A percentile compares a stretch with the other conserved stretches of the same genome.
These are phyloP conservation scores for Mellivora capensis DNA, from an alignment of 2,113 vertebrate genomes.

Conservation along the genomic window DNA sequence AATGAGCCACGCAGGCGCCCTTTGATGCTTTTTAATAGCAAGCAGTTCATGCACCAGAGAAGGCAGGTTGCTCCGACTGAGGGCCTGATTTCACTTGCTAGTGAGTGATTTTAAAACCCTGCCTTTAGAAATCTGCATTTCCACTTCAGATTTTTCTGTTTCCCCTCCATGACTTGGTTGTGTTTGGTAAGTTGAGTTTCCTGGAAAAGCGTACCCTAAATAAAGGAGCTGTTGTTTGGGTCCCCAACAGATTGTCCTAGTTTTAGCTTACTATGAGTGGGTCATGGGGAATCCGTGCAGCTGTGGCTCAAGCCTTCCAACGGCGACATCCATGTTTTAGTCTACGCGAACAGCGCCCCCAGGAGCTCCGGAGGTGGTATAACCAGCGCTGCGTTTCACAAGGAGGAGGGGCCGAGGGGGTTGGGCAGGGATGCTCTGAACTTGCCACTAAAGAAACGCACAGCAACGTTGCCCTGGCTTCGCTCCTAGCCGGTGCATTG, in stretches of 20 bases:
- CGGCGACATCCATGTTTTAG: too few relatives aligned
- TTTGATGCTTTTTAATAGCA: not conserved
- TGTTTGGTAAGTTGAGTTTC: not conserved
- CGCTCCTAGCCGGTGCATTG: not conserved
- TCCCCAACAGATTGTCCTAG: not conserved
- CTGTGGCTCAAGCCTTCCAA: not conserved
- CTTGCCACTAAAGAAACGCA: not conserved
- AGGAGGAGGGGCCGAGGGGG: not conserved
- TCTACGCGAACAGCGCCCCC: not conserved
- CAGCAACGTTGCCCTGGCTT: not conserved
- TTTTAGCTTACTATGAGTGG: not conserved
- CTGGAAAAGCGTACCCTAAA: not conserved
- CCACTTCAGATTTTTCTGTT: not conserved
- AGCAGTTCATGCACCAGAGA: not conserved
- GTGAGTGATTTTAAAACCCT: not conserved
- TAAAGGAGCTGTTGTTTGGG: not conserved
- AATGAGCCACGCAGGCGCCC: not conserved
- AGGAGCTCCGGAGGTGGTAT: not conserved
- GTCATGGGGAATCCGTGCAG: too few relatives aligned
- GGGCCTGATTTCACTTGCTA: not conserved
- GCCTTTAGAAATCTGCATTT: not conserved
- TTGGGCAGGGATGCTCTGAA: not conserved
- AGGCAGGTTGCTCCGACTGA: too few relatives aligned
- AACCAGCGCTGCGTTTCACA: not conserved
- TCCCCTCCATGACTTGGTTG: not conserved